Evolutionary conservation across 2,113 vertebrate genomes (phyloP), one percentile per base, ranked within the genome.

Genomic region (Diadophis punctatus): DNA sequence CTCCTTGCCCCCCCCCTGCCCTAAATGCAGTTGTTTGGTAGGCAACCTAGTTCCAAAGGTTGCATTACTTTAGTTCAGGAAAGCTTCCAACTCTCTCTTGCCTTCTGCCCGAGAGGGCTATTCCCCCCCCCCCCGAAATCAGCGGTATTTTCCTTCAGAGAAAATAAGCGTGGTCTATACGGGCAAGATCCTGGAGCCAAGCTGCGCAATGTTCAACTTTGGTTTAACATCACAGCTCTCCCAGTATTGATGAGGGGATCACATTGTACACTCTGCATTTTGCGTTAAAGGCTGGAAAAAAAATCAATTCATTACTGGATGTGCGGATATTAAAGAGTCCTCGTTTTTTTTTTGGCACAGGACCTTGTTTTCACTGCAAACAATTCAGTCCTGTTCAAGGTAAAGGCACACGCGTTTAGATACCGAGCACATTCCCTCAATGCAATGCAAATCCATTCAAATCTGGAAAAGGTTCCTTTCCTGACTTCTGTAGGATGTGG

Each of bases 331-430:
- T 34, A 25, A 74, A 63, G 90, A 85, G 52, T 89, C 90, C 68
- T 52, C 27, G 22, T 90, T 3, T 46, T 46, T n/a, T n/a, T 95
- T 95, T 95, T 23, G 90, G 56, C 87, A 93, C 93, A 88, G 91
- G 88, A 0, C 9, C 87, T 84, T 94, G 88, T 87, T 95, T 88
- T 60, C 93, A 86, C 84, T 91, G 90, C 93, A 86, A 93, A 43
- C 49, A 23, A 89, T 52, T 8, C 55, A 88, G 20, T 74, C 52
- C 25, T 20, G 25, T 46, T 88, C 88, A 60, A 30, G 9, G 88
- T 30, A 63, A 86, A 93, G 46, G 55, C 88, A 22, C 34, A 25
- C 12, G 1, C 30, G 49, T 58, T 56, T 58, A 48, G 43, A 86
- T 89, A 48, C 87, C 55, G 27, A 84, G 48, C 68, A 86, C 87